A percentile compares a stretch with the other conserved stretches of the same genome.
phyloP scores from a whole-genome alignment of 2,113 vertebrate species.

The Sebastes fasciatus region DNA sequence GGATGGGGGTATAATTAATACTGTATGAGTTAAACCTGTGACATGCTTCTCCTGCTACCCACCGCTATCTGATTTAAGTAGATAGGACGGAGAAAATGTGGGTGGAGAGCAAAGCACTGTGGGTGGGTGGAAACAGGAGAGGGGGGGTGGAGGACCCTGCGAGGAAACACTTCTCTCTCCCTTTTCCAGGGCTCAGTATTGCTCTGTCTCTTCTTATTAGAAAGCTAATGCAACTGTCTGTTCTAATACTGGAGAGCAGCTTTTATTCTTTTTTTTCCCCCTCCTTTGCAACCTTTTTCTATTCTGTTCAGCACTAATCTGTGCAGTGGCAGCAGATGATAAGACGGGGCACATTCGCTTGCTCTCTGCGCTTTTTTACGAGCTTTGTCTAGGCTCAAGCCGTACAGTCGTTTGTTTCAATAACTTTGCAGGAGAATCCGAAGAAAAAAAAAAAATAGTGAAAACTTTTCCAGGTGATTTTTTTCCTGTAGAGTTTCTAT shows the following conservation, averaged over 20 bases:
- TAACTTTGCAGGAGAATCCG: conserved; percentile 65
- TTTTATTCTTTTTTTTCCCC: conserved; percentile 68
- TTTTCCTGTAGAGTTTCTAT: conserved; percentile 38
- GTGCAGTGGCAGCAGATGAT: conserved; percentile 79
- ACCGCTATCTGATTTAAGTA: conserved; percentile 72
- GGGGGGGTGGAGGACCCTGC: conserved; percentile 22
- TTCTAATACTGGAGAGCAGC: conserved; percentile 85
- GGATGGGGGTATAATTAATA: conserved; percentile 82
- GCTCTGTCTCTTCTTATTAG: conserved; percentile 86
- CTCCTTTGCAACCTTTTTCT: conserved; percentile 75
- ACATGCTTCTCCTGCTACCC: conserved; percentile 73
- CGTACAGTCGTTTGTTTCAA: conserved; percentile 69
- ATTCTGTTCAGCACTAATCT: conserved; percentile 82
- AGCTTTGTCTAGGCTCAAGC: conserved; percentile 67
- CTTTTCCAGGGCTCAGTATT: conserved; percentile 76
- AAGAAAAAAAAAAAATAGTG: conserved; percentile 9
- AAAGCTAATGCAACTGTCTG: conserved; percentile 87
- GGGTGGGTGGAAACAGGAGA: conserved; percentile 40
- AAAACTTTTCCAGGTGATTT: conserved; percentile 71
- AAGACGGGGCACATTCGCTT: conserved; percentile 77
- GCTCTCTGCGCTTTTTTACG: conserved; percentile 51
- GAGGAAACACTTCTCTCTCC: conserved; percentile 65
- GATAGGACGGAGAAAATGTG: conserved; percentile 60
- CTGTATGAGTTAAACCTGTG: conserved; percentile 81
- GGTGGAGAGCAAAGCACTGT: conserved; percentile 60